phyloP scores from a whole-genome alignment of 2,113 vertebrate genomes.

The Rhabdomys dilectus region DNA sequence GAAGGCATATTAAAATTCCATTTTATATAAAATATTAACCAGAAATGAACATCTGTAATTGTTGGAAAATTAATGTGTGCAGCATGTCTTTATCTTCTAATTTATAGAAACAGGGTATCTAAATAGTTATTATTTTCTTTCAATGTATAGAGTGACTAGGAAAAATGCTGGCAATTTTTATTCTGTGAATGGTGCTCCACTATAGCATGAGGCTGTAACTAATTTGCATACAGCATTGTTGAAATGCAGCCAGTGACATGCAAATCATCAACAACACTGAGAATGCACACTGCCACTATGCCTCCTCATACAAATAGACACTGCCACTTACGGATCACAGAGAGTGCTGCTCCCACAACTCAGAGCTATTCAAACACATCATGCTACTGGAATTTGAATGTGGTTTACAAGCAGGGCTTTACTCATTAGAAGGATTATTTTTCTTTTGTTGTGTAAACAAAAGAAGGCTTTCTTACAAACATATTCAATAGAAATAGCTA shows the following conservation, averaged over 20 bases:
- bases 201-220: constrained; percentile 62
- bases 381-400: constrained; percentile 56
- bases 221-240: constrained; percentile 78
- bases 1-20: not conserved
- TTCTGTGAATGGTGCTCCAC: constrained; percentile 71
- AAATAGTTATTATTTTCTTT: constrained; percentile 65
- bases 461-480: constrained; percentile 16
- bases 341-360: constrained; percentile 28
- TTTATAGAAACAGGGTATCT: constrained; percentile 66
- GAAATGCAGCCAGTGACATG: constrained; percentile 77
- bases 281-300: constrained; percentile 53
- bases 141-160: constrained; percentile 68
- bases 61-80: constrained; percentile 52
- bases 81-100: constrained; percentile 58
- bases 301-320: constrained; percentile 80
- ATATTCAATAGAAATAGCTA: not conserved
- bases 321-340: constrained; percentile 85
- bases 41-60: constrained; percentile 53
- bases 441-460: constrained; percentile 66
- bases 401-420: constrained; percentile 45
- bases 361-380: constrained; percentile 62
- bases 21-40: constrained; percentile 56
- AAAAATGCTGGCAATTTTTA: constrained; percentile 78
- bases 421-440: constrained; percentile 56
- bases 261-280: constrained; percentile 71